A percentile compares a stretch with the other conserved stretches of the same genome.
Conservation (phyloP, 2,113 vertebrate species). For the Sinocyclocheilus rhinocerous region DNA sequence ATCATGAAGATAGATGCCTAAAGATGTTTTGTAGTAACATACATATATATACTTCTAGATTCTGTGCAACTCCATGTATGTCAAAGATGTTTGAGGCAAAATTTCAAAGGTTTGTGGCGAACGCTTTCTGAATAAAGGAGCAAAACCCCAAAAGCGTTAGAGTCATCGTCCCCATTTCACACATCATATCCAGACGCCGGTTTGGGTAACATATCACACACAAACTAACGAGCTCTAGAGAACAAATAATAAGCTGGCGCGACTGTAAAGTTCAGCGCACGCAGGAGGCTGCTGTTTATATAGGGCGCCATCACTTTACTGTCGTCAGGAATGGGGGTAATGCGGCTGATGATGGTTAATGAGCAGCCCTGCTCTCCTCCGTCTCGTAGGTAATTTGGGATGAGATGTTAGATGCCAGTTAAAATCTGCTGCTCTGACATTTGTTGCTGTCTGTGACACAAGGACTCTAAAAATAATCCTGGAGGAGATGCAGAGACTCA, state of each 20-base stretch:
- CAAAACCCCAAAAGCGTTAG: background rate
- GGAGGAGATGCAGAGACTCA: slow-evolving; percentile 39
- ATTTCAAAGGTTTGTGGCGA: background rate
- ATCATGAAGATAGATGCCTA: background rate
- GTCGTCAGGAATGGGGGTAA: slow-evolving; percentile 7
- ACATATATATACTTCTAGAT: background rate
- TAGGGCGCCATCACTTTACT: slow-evolving; percentile 15
- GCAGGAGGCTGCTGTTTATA: background rate
- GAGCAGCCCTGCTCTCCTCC: background rate
- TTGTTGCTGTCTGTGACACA: slow-evolving; percentile 27
- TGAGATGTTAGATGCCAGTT: slow-evolving; percentile 28
- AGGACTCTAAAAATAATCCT: slow-evolving; percentile 44
- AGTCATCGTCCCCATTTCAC: background rate
- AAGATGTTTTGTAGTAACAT: background rate
- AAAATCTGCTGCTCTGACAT: slow-evolving; percentile 44
- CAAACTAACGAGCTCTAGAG: slow-evolving; percentile 1
- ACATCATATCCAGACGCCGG: background rate
- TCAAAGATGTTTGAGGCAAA: background rate
- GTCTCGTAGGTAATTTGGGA: slow-evolving; percentile 31
- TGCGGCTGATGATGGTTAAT: slow-evolving; percentile 4
- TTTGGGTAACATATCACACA: background rate
- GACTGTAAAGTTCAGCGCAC: background rate
- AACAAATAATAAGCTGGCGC: background rate
- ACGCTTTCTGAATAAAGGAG: background rate
- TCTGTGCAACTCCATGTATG: background rate